Evolutionary conservation across 2,797 vertebrate species (phyloP).

Genomic region (Austrolebias charrua): DNA sequence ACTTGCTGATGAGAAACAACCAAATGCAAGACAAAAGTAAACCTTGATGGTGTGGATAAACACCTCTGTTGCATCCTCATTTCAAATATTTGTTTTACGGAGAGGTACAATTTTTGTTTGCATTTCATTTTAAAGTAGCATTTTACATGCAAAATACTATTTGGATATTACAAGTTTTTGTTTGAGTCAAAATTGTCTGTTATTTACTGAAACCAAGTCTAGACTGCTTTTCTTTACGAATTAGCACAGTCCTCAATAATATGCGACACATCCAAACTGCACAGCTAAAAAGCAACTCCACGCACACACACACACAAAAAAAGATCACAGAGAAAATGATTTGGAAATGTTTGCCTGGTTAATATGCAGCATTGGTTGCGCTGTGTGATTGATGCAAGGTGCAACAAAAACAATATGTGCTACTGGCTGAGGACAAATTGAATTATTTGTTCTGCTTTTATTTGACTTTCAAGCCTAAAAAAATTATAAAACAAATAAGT

Average conservation of each 20-base stretch:
- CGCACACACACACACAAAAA: conserved; percentile 30
- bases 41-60: neutral
- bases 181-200: too few species aligned
- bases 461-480: neutral
- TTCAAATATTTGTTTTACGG: conserved; percentile 1
- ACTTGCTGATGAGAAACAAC: conserved; percentile 15
- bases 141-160: too few species aligned
- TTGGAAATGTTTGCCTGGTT: conserved; percentile 16
- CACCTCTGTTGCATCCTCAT: neutral
- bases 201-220: neutral
- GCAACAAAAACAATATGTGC: conserved; percentile 12
- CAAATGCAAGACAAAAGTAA: neutral
- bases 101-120: neutral
- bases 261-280: conserved; percentile 1
- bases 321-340: conserved; percentile 23
- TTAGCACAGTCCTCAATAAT: neutral
- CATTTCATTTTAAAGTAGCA: too few species aligned
- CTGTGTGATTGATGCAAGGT: conserved; percentile 7
- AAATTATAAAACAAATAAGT: too few species aligned
- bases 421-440: conserved; percentile 18
- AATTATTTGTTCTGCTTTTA: conserved; percentile 5
- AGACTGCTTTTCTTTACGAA: neutral
- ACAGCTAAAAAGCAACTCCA: conserved; percentile 8
- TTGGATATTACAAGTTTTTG: too few species aligned
- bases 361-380: conserved; percentile 26